phyloP scores from a whole-genome alignment of 2,888 invertebrate genomes.

The Nysson spinosus region DNA sequence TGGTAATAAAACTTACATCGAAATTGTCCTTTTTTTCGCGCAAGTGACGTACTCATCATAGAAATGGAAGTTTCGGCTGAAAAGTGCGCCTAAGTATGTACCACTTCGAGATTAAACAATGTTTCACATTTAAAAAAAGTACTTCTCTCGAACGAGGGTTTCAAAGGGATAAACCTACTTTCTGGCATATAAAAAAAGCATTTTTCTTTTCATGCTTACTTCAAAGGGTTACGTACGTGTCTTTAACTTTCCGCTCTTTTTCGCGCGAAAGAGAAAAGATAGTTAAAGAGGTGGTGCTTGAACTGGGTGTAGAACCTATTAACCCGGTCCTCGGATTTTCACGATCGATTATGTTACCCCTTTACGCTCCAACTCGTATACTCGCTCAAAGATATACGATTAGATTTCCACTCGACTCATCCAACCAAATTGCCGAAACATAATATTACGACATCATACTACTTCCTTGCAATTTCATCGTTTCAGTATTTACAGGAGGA shows the following conservation, averaged over 20 bases:
- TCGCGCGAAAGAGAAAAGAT: not conserved
- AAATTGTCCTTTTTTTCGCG: no score
- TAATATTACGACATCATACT: no score
- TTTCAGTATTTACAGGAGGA: no score
- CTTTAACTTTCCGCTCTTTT: not conserved
- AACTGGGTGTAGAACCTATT: not conserved
- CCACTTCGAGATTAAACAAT: not conserved
- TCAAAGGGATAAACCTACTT: slow-evolving; percentile 3
- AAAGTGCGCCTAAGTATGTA: no score
- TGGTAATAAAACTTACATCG: no score
- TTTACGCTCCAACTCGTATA: slow-evolving; percentile 26
- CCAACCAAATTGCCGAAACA: no score
- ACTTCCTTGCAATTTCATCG: no score
- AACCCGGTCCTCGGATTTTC: slow-evolving; percentile 23
- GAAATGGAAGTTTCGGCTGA: no score
- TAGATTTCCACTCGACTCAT: no score
- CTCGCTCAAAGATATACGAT: not conserved
- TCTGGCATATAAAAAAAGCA: not conserved
- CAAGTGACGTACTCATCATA: no score
- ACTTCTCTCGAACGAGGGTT: not conserved
- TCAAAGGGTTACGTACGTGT: not conserved
- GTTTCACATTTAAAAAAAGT: not conserved
- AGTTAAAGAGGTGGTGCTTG: not conserved
- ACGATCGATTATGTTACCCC: slow-evolving; percentile 37
- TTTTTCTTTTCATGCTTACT: not conserved